Evolutionary conservation across 2,888 invertebrate genomes (phyloP).

Genomic region (Orthonevra nobilis): DNA sequence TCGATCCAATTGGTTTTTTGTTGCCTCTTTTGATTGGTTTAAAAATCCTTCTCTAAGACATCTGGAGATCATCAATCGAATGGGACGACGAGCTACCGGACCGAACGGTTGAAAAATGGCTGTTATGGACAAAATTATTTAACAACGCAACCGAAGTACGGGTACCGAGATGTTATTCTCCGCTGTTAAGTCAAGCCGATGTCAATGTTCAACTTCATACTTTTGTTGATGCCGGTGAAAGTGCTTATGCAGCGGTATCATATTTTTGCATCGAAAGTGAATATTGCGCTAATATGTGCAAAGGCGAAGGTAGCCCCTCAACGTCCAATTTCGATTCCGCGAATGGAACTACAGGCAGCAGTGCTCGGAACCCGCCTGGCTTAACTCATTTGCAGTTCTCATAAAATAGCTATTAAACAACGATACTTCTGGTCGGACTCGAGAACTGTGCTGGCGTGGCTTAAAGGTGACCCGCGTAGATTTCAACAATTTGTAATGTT

Average conservation of each 20-base stretch:
- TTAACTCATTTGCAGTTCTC: neutral
- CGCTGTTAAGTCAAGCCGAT: neutral
- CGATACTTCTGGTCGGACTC: conserved; percentile 44
- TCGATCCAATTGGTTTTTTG: neutral
- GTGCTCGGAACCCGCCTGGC: conserved; percentile 24
- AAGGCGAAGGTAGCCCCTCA: no score
- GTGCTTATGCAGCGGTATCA: no score
- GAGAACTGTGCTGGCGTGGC: conserved; percentile 32
- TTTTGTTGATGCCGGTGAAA: conserved; percentile 1
- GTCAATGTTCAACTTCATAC: conserved; percentile 1
- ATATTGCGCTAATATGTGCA: no score
- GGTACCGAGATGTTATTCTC: neutral
- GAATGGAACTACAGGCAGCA: no score
- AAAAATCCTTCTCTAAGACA: neutral
- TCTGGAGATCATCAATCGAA: neutral
- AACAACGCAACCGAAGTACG: neutral
- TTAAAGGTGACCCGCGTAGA: conserved; percentile 3
- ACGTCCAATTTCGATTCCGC: no score
- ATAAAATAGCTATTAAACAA: neutral
- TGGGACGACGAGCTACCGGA: neutral
- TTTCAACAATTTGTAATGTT: conserved; percentile 65
- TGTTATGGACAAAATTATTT: neutral
- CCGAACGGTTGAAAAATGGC: neutral
- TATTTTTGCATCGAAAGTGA: no score
- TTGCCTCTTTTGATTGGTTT: neutral